Evolutionary conservation across 2,113 vertebrate species (phyloP), one percentile per base, ranked within the genome.

Genomic region (Neodon shergylaensis): DNA sequence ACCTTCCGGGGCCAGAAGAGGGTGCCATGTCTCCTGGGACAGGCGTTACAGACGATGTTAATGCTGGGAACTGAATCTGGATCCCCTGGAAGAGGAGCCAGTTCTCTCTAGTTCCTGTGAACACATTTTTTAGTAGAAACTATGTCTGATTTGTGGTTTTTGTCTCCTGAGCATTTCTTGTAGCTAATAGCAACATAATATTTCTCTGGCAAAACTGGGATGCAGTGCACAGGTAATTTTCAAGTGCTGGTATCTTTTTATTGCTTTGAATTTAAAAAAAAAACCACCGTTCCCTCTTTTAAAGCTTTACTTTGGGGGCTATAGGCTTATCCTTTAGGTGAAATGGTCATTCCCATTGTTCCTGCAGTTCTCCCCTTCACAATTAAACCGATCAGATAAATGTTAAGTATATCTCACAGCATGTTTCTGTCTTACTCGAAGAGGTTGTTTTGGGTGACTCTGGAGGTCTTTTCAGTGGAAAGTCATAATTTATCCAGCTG

Each of bases 401-500:
- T 74, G 77, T 42, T 96, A 74, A 52, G n/a, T 88, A 54, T 8
- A 54, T 70, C 83, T 92, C 4, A 73, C 10, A 92, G 47, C 33
- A 28, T 78, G 85, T 84, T 83, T 47, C 39, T 5, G 19, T 95
- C 47, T 85, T 72, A 47, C 61, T 85, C 16, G 66, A 82, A 9
- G 39, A 17, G 82, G 52, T 92, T 54, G 8, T 24, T 93, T 17
- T 58, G 10, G 21, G 22, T 94, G 52, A 82, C 39, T 94, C 86
- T 83, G 36, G 78, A 83, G 78, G 76, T 61, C 6, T 82, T 92
- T 73, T 74, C 0, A 33, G 1, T 70, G 16, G 17, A 81, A 92
- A 95, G 39, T 81, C 49, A 44, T 49, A 96, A 47, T 96, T 95
- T 12, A 39, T 82, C 95, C 16, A 89, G 70, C 74, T 90, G 44